Evolutionary conservation across 1,140 invertebrate species (phyloP), one percentile per base, ranked within the genome.

Genomic region (Heliconius himera): DNA sequence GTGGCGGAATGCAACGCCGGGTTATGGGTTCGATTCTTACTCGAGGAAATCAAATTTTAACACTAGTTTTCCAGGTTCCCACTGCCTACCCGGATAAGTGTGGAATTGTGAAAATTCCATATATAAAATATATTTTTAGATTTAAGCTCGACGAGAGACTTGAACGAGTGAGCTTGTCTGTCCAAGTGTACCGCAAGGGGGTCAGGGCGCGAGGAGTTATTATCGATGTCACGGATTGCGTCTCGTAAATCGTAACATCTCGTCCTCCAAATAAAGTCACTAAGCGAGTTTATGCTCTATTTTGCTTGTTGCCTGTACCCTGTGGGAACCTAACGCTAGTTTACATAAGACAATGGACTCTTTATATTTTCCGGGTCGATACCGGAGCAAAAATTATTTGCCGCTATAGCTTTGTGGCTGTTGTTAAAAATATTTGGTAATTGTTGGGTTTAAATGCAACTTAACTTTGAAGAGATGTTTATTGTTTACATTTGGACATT

Each of bases 221-320:
- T 91, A 91, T 84, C 85, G 89, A 92, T 92, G 90, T 89, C 89
- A 92, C 86, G 90, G 83, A 81, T 77, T 41, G 77, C 38, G 70
- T 86, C 82, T 79, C 66, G 41, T 73, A 70, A 74, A 76, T 78
- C 66, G 75, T 80, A 83, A 76, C 83, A 79, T 74, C 82, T 79
- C 82, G 83, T 88, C 86, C 86, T 89, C 87, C 70, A 72, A 72
- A 72, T 72, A 72, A 72, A 72, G 70, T 33, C 70, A 72, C 70
- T 72, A 72, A 72, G 70, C 70, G 49, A 56, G 66, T 77, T 82
- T 54, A 75, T 49, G 78, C 51, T 80, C 78, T 71, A 72, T 81
- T 78, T 81, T 75, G 74, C 76, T 8, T 11, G 54, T 22, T 22
- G n/a, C n/a, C 54, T 75, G 56, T 75, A 60, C 70, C 76, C 76